Conservation (phyloP, 1,140 invertebrate genomes). For the Calliphora vicina region DNA sequence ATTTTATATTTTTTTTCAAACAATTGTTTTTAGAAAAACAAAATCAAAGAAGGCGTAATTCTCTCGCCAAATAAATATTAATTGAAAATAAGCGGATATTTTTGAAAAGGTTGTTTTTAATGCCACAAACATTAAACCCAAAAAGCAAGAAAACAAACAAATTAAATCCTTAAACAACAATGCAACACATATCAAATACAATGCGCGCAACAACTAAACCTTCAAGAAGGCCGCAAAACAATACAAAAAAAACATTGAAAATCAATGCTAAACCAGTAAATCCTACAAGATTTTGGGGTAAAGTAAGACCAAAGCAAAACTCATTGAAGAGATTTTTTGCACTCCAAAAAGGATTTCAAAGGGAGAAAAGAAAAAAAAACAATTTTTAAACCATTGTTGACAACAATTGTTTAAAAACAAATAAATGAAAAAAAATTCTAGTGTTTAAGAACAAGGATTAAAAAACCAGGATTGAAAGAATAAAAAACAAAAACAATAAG, state of each 20-base stretch:
- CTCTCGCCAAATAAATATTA: conserved; percentile 23
- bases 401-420: neutral
- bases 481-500: neutral
- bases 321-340: neutral
- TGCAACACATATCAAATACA: neutral
- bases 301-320: neutral
- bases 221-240: neutral
- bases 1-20: conserved; percentile 19
- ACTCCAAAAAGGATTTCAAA: neutral
- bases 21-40: neutral
- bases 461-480: neutral
- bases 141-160: no score
- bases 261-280: neutral
- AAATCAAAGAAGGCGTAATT: conserved; percentile 32
- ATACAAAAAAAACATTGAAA: neutral
- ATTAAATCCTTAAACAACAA: neutral
- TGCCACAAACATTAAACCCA: neutral
- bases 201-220: neutral
- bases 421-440: neutral
- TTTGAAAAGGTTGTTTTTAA: neutral
- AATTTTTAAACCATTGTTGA: neutral
- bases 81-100: neutral
- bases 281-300: neutral
- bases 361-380: neutral
- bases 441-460: neutral